A percentile compares a stretch with the other conserved stretches of the same genome.
These are phyloP conservation scores for Poeciliopsis paucimaculata DNA, from an alignment of 2,797 vertebrate species.

Conservation along the genomic window DNA sequence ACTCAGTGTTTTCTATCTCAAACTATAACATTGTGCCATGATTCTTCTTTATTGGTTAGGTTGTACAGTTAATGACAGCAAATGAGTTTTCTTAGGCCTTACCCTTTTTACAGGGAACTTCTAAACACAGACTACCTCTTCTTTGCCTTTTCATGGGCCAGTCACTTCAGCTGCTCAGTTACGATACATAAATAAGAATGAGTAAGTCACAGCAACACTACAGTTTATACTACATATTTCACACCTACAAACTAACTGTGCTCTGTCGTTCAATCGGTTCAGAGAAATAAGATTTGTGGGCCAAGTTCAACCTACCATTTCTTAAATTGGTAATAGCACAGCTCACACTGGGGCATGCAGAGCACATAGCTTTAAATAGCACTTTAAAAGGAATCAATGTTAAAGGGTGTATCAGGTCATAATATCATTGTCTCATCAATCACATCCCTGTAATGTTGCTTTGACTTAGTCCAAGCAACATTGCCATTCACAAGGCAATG, in stretches of 20 bases:
- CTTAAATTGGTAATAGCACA: background rate
- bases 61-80: background rate
- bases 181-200: background rate
- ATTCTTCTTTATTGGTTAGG: background rate
- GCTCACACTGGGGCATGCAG: background rate
- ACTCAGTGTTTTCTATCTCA: background rate
- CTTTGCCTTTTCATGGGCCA: background rate
- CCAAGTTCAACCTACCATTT: background rate
- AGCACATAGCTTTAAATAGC: background rate
- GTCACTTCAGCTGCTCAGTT: background rate
- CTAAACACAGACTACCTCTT: background rate
- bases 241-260: background rate
- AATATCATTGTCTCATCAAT: no score
- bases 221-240: background rate
- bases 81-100: background rate
- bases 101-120: background rate
- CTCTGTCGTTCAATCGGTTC: background rate
- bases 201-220: background rate
- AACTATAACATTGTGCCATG: background rate
- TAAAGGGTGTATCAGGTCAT: background rate
- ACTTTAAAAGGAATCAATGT: background rate
- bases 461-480: background rate
- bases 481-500: no score
- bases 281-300: background rate
- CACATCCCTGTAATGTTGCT: background rate